Base-by-base conservation (phyloP, 1,140 invertebrate genomes). In the Periplaneta americana region DNA sequence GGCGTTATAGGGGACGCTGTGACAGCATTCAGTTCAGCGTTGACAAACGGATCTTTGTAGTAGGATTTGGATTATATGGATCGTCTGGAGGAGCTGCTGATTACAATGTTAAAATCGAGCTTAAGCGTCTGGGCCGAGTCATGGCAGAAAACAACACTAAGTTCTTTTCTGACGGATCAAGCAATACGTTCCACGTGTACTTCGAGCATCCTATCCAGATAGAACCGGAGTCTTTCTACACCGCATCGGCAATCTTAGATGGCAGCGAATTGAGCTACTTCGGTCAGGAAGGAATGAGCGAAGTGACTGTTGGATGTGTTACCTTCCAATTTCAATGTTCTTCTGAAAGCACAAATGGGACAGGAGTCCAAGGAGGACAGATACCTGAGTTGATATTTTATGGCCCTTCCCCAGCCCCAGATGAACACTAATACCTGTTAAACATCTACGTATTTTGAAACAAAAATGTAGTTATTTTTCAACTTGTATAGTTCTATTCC, bases 301-400 rank as follows among this genome's bases (percentile, higher is more conserved):
- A 98, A 89, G 95, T 97, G 17, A 94, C 93, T 28, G 95, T 96
- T 84, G 95, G 95, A 22, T 94, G 93, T 85, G 96, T 97, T 39
- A 97, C 95, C 37, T 98, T 98, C 89, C 96, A 97, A 88, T 98
- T 98, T 88, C 96, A 98, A 86, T 97, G 96, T 87, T 97, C 96
- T 66, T 96, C 96, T 1, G 97, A 98, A 85, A 97, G 95, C 87
- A 98, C 97, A 22, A 98, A 98, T 85, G 97, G 97, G 76, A 98
- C 97, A 18, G 96, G 96, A 11, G 96, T 98, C 1, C 96, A 98
- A 89, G 97, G 97, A 66, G 96, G 96, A 35, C 96, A 98, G 89
- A 98, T 98, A 84, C 97, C 97, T 0, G 97, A 98, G 90, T 90
- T 98, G 37, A 96, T 98, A 85, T 98, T 98, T 87, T 98, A 98